A percentile compares a stretch with the other conserved stretches of the same genome.
Conservation (phyloP, 1,140 invertebrate species). For the Plodia interpunctella region DNA sequence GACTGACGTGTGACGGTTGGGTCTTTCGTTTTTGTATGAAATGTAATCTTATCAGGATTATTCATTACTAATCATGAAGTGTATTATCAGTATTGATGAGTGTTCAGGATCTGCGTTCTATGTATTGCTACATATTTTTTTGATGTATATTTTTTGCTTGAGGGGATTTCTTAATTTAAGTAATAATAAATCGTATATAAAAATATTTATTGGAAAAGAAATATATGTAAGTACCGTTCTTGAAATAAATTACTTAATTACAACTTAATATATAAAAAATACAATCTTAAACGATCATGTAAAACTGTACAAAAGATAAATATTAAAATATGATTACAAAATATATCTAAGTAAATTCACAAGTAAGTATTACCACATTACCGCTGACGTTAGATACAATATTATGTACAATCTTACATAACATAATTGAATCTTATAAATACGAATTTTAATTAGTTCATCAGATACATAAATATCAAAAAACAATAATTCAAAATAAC, state of each 20-base stretch:
- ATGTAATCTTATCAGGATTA: constrained; percentile 9
- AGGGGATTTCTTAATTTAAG: background rate
- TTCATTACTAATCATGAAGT: background rate
- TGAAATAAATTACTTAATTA: constrained; percentile 1
- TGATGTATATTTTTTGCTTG: background rate
- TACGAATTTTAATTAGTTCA: too few species aligned
- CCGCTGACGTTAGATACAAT: too few species aligned
- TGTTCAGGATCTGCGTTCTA: background rate
- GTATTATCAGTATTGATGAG: background rate
- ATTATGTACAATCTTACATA: too few species aligned
- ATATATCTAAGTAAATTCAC: background rate
- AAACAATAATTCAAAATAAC: too few species aligned
- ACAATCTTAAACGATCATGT: background rate
- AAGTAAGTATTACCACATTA: too few species aligned
- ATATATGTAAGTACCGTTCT: background rate
- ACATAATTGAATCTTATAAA: too few species aligned
- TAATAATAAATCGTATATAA: background rate
- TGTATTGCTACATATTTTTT: background rate
- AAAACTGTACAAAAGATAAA: background rate
- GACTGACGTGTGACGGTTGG: background rate
- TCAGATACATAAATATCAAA: too few species aligned
- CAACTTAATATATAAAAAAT: background rate
- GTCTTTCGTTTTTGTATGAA: background rate
- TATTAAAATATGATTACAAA: background rate
- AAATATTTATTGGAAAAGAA: constrained; percentile 2